phyloP scores from a whole-genome alignment of 2,797 vertebrate genomes.

The Poecilia picta region DNA sequence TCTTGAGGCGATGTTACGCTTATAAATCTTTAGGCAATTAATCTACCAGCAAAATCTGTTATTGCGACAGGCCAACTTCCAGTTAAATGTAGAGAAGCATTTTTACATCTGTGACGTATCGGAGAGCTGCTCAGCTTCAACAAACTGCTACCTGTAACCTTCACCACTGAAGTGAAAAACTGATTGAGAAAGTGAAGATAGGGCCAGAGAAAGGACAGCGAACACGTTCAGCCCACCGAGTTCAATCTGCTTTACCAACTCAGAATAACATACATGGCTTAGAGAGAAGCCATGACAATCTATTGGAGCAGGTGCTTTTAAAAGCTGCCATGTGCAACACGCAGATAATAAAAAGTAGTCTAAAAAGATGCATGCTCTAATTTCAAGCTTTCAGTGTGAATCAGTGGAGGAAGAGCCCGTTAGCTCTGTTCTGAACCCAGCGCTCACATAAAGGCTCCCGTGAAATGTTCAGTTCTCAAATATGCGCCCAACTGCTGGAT shows the following conservation, averaged over 20 bases:
- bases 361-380: constrained; percentile 18
- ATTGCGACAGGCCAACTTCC: too few species aligned
- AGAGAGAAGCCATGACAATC: constrained; percentile 10
- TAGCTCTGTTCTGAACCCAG: constrained; percentile 38
- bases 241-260: constrained; percentile 7
- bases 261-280: constrained; percentile 8
- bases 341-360: constrained; percentile 14
- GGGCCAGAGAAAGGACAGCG: constrained; percentile 10
- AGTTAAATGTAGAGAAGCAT: too few species aligned
- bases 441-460: constrained; percentile 40
- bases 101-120: constrained; percentile 19
- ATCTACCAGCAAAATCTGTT: too few species aligned
- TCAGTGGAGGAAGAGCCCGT: constrained; percentile 34
- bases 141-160: constrained; percentile 31
- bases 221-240: constrained; percentile 5
- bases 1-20: too few species aligned
- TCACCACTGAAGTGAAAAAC: constrained; percentile 43
- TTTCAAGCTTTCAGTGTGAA: constrained; percentile 27
- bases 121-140: constrained; percentile 8
- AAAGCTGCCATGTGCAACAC: neutral
- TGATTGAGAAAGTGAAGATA: neutral
- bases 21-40: too few species aligned
- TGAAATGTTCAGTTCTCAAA: constrained; percentile 56
- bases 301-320: neutral
- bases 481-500: constrained; percentile 55